Percentiles rank a stretch among this genome's conserved stretches.
phyloP scores from a whole-genome alignment of 2,113 vertebrate species.

The Dinomys branickii region DNA sequence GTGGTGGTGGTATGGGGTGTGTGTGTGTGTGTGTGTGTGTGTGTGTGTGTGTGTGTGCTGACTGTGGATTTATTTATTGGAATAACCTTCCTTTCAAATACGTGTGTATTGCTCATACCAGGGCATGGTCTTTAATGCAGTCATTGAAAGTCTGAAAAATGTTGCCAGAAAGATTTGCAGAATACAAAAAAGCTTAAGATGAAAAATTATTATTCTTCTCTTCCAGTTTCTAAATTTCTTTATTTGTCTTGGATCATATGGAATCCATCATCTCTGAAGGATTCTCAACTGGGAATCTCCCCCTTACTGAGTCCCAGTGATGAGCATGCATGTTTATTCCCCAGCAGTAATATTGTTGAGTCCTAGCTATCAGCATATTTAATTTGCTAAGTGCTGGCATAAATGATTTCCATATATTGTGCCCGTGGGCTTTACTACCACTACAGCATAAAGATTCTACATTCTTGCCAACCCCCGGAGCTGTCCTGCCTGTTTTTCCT shows the following conservation, averaged over 20 bases:
- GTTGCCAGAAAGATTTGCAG: neutral
- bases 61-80: neutral
- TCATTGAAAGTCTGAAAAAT: neutral
- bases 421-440: neutral
- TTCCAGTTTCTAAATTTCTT: neutral
- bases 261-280: neutral
- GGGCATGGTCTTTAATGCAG: neutral
- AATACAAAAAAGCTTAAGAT: neutral
- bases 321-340: neutral
- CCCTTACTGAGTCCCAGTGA: neutral
- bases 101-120: neutral
- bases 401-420: neutral
- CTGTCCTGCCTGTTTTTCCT: neutral
- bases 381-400: neutral
- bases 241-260: neutral
- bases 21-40: neutral
- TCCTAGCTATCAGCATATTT: neutral
- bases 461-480: neutral
- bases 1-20: no score
- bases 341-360: neutral
- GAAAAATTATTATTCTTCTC: neutral
- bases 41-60: neutral
- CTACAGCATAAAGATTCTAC: neutral
- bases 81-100: neutral
- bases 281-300: neutral